Evolutionary conservation across 2,113 vertebrate genomes (phyloP).

Genomic region (Cyanistes caeruleus): DNA sequence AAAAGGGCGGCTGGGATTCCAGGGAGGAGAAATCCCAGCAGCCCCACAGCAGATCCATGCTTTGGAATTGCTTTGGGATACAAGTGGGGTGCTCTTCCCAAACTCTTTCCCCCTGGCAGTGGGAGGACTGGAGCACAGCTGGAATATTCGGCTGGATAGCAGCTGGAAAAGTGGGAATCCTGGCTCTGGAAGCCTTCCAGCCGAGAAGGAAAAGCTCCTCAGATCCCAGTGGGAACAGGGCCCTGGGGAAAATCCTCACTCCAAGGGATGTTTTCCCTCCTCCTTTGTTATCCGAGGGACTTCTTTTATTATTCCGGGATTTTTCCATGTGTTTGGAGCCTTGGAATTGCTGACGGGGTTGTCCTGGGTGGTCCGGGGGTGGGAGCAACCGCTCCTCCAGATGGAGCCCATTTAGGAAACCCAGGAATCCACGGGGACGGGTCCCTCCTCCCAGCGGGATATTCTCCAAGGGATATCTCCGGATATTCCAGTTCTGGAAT

Average conservation of each 20-base stretch:
- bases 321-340: accelerated
- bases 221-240: neutral
- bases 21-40: neutral
- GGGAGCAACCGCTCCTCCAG: neutral
- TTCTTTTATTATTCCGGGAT: neutral
- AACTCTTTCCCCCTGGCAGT: neutral
- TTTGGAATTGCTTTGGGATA: neutral
- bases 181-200: neutral
- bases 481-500: neutral
- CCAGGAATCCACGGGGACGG: neutral
- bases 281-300: neutral
- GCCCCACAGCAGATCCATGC: no score
- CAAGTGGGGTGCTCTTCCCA: accelerated
- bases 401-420: neutral
- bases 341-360: neutral
- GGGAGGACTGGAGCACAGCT: neutral
- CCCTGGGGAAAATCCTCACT: neutral
- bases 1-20: neutral
- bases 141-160: neutral
- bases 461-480: neutral
- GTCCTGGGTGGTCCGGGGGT: neutral
- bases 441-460: neutral
- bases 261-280: neutral
- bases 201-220: neutral
- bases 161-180: neutral